Base-by-base conservation (phyloP, 2,113 vertebrate species). In the Xenus cinereus region DNA sequence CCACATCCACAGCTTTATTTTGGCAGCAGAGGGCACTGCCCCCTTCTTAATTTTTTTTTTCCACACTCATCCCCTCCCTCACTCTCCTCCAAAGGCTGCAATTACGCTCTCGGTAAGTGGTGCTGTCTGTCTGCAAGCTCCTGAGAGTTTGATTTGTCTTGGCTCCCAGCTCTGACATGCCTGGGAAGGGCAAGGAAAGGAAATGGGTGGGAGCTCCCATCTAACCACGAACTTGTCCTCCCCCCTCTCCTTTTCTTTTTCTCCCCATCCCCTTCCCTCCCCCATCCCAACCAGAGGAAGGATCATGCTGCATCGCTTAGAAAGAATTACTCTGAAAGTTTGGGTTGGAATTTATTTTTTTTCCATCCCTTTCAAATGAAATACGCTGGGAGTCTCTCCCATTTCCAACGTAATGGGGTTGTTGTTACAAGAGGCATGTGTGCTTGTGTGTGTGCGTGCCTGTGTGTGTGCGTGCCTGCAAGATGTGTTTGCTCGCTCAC, bases 101-200 rank as follows among this genome's bases (percentile, higher is more conserved):
- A 97, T 95, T 96, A 94, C 89, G 39, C 96, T 97, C 97, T 96
- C 96, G 76, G 97, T 59, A 94, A 98, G 98, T 95, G 97, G 27
- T 81, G 95, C 97, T 93, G 97, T 97, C 95, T 97, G 97, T 98
- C 98, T 97, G 98, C 95, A 92, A 97, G 98, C 98, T 97, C 97
- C 97, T 89, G 96, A 97, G 98, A 84, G 97, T 97, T 78, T 97
- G 96, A 98, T 99, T 97, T 99, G 98, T 98, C 97, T 99, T 99
- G 98, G 98, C 99, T 98, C 92, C 97, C 94, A 73, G 96, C 97
- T 98, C 98, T 98, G 98, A 98, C 98, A 98, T 98, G 98, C 98
- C 98, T 99, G 98, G 98, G 98, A 99, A 99, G 98, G 98, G 98
- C 98, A 98, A 98, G 98, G 98, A 98, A 98, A 99, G 98, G 98